Conservation (phyloP, 2,113 vertebrate genomes). For the Saguinus midas region DNA sequence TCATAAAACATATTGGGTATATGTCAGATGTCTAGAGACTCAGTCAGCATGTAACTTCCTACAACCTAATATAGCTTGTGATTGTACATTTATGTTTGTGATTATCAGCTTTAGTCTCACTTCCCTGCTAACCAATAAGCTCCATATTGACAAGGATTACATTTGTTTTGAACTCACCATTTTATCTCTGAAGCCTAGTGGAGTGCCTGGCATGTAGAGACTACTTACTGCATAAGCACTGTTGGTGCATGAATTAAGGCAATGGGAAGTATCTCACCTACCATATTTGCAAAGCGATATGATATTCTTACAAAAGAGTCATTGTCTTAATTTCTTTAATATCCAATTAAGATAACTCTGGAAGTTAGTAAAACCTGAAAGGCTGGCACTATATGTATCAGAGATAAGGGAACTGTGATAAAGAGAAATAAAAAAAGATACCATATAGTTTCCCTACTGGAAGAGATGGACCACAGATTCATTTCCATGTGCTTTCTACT, state of each 20-base stretch:
- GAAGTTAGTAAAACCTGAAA: not conserved
- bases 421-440: not conserved
- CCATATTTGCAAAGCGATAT: not conserved
- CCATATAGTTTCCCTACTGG: not conserved
- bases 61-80: not conserved
- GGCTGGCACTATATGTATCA: not conserved
- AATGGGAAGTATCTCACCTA: not conserved
- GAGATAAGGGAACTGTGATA: not conserved
- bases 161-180: not conserved
- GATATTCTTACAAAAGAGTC: not conserved
- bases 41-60: not conserved
- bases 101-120: not conserved
- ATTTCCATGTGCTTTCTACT: not conserved
- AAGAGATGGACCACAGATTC: not conserved
- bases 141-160: not conserved
- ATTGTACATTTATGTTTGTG: not conserved
- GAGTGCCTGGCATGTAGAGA: not conserved
- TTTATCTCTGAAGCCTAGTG: not conserved
- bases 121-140: not conserved
- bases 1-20: not conserved
- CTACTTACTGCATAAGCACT: not conserved
- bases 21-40: not conserved
- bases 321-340: not conserved
- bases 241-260: not conserved
- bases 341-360: not conserved